These are phyloP conservation scores for Acanthopleura granulata DNA, from an alignment of 2,888 invertebrate species.

Conservation along the genomic window DNA sequence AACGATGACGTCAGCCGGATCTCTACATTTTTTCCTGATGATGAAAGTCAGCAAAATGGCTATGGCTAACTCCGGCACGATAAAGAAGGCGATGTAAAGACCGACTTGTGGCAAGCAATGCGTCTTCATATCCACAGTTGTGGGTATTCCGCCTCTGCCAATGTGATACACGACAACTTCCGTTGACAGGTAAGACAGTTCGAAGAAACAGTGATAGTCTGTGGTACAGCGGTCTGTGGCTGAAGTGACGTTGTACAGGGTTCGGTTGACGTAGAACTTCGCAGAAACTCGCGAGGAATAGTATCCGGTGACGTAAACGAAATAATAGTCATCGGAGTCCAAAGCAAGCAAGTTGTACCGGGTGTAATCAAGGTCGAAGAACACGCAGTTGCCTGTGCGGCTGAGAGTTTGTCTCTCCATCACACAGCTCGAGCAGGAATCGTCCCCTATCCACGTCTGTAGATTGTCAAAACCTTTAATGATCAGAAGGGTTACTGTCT, in stretches of 20 bases:
- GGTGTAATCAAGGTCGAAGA: not conserved
- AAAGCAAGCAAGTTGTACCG: not conserved
- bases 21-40: not conserved
- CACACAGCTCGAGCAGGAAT: not conserved
- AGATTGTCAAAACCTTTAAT: constrained; percentile 6
- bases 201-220: not conserved
- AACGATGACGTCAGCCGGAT: not conserved
- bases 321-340: constrained; percentile 6
- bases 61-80: not conserved
- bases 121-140: not conserved
- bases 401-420: no score
- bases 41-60: not conserved
- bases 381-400: no score
- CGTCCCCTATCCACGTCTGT: not conserved
- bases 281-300: not conserved
- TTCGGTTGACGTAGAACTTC: not conserved
- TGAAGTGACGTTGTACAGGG: not conserved
- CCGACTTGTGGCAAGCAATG: not conserved
- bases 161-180: constrained; percentile 3
- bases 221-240: not conserved
- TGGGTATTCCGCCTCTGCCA: not conserved
- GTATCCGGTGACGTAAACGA: not conserved
- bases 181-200: not conserved
- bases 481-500: not conserved
- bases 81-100: not conserved